Base-by-base conservation (phyloP, 2,113 vertebrate genomes). In the Bubalus kerabau region DNA sequence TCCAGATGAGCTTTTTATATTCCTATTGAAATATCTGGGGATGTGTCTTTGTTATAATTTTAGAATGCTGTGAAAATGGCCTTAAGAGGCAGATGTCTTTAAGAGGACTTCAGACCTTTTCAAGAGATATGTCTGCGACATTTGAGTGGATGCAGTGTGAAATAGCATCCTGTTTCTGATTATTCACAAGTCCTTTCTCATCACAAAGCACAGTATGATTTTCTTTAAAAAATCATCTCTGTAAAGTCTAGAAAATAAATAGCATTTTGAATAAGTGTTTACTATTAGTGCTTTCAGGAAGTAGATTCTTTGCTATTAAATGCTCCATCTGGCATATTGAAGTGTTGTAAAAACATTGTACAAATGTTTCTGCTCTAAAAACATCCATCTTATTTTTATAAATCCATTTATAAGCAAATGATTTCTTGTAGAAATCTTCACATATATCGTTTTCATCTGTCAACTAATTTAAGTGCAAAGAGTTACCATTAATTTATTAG, bases 61-160 rank as follows among this genome's bases (percentile, higher is more conserved):
- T 26, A 82, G 95, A 97, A 96, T 82, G 84, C 91, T 86, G 54
- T 95, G 83, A 95, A 97, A 97, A 98, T 87, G 59, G n/a, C 74
- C 78, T 93, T 80, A 98, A 98, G 97, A 97, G 86, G 64, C 95
- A 98, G 91, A 95, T 98, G 95, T 97, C 91, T 97, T 91, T 94
- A 92, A 98, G 96, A 9, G 94, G 87, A 96, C 96, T 94, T 91
- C 74, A 98, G 83, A 97, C 59, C 87, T 97, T 95, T 91, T 93
- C 8, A 98, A 97, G 87, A 91, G 40, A 94, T 92, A 59, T 93
- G 84, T 90, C 91, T 87, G 23, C 32, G 91, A 94, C 60, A 88
- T 97, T 97, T 97, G 96, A 97, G 74, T 90, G 90, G 94, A 96
- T 94, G 48, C 78, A 95, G 40, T 94, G 78, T 92, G 91, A 95